phyloP scores from a whole-genome alignment of 2,888 invertebrate species.

The Agrilus cyanescens region DNA sequence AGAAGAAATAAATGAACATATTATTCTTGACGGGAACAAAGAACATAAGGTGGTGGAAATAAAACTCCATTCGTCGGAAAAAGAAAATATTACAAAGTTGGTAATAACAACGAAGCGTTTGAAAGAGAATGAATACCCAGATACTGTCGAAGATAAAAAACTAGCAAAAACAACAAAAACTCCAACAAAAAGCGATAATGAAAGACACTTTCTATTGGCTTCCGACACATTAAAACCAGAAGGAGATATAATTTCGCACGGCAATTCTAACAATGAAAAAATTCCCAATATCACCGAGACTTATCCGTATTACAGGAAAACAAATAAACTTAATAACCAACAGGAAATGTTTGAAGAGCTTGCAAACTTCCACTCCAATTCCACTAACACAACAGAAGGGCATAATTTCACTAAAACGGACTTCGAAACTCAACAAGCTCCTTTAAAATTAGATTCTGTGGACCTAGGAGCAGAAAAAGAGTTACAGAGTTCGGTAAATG shows the following conservation, averaged over 20 bases:
- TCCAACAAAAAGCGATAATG: background rate
- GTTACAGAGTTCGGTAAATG: no score
- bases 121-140: conserved; percentile 9
- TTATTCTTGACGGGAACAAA: conserved; percentile 14
- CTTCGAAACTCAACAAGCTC: conserved; percentile 4
- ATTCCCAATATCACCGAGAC: no score
- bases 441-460: no score
- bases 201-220: no score
- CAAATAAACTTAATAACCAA: background rate
- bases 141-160: conserved; percentile 4
- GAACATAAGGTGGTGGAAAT: conserved; percentile 22
- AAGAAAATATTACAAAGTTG: conserved; percentile 15
- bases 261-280: no score
- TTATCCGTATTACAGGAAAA: no score
- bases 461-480: no score
- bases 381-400: conserved; percentile 13
- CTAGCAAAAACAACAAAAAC: conserved; percentile 2
- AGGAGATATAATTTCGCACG: no score
- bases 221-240: no score
- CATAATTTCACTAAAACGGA: conserved; percentile 21
- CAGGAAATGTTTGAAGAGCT: background rate
- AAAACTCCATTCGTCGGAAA: conserved; percentile 17
- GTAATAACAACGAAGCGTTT: conserved; percentile 19
- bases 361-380: background rate
- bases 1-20: conserved; percentile 12